phyloP scores from a whole-genome alignment of 2,113 vertebrate species.

The Grantiella picta region DNA sequence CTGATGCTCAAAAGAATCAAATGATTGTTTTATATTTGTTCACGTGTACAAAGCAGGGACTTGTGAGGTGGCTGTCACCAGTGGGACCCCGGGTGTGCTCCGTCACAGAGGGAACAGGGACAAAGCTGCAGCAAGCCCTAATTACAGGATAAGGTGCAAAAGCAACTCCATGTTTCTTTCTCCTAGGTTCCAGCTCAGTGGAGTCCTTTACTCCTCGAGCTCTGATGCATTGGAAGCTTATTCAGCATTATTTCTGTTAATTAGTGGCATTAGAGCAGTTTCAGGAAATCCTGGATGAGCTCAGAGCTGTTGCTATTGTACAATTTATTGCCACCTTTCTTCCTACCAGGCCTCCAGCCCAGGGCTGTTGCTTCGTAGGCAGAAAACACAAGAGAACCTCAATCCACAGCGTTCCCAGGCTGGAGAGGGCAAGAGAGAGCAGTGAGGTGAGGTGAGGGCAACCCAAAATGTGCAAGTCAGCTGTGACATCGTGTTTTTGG shows the following conservation, averaged over 20 bases:
- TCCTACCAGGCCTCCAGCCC: neutral
- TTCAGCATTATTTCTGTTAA: constrained; percentile 28
- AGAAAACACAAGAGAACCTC: rapidly evolving
- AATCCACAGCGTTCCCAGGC: rapidly evolving
- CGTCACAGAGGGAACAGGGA: rapidly evolving
- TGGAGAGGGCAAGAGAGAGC: neutral
- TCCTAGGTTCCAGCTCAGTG: neutral
- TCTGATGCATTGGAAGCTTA: neutral
- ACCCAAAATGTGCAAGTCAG: rapidly evolving
- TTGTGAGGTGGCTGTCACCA: neutral
- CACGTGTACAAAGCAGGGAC: rapidly evolving
- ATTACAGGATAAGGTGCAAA: neutral
- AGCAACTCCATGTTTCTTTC: neutral
- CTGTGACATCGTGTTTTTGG: rapidly evolving
- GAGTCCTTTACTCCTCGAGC: neutral
- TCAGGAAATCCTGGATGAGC: neutral
- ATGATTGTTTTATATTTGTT: neutral
- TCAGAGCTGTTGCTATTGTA: neutral
- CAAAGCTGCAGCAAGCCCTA: neutral
- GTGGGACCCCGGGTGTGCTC: neutral
- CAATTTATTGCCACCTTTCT: neutral
- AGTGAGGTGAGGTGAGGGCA: rapidly evolving
- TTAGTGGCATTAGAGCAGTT: neutral
- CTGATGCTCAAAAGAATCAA: neutral
- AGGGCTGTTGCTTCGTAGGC: rapidly evolving